These are phyloP conservation scores for Butastur rufipennis DNA, from an alignment of 2,113 vertebrate genomes.

Conservation along the genomic window DNA sequence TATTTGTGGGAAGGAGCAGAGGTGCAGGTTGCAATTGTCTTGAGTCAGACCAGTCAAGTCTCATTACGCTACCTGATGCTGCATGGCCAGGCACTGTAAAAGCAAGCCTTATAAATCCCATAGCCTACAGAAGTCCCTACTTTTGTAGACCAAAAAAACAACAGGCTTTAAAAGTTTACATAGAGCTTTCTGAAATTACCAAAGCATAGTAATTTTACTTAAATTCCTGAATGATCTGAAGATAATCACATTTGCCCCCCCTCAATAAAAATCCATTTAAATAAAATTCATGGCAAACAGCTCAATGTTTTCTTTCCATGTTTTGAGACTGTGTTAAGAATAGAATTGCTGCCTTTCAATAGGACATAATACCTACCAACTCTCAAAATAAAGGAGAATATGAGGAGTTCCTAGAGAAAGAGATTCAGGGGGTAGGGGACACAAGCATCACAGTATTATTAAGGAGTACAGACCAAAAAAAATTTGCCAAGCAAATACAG, in stretches of 20 bases:
- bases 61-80: not conserved
- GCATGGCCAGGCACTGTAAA: not conserved
- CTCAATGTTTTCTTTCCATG: not conserved
- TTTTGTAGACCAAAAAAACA: not conserved
- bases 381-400: not conserved
- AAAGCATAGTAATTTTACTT: not conserved
- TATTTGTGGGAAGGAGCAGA: not conserved
- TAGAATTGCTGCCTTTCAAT: not conserved
- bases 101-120: not conserved
- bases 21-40: not conserved
- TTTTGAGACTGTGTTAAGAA: not conserved
- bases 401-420: not conserved
- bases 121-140: not conserved
- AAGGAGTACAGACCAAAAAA: not conserved
- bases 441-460: not conserved
- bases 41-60: not conserved
- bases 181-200: not conserved
- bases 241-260: accelerated
- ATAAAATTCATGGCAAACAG: not conserved
- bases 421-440: not conserved
- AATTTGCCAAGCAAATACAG: not conserved
- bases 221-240: not conserved
- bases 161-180: not conserved
- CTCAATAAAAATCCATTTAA: not conserved
- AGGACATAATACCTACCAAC: not conserved